Base-by-base conservation (phyloP, 2,888 invertebrate species). In the Diogma glabrata region DNA sequence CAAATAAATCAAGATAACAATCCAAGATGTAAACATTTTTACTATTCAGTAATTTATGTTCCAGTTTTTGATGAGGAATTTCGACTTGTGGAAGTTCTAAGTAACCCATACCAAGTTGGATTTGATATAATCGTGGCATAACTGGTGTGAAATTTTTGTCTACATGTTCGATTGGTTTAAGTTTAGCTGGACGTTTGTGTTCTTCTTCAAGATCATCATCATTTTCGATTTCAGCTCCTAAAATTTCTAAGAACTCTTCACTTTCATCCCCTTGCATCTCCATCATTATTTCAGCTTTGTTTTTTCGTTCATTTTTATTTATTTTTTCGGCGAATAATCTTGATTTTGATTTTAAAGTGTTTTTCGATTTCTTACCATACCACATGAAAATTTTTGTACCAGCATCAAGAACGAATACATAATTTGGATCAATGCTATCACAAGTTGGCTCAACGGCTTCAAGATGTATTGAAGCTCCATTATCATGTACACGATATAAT, bases 21-120 rank as follows among this genome's bases (percentile, higher is more conserved):
- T 99, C 99, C 51, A 99, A 76, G 63, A 99, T 88, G 71, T 95
- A 99, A 1, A 99, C 97, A 70, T 89, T 88, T 63, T 91, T 84
- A 54, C 92, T 91, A 60, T 85, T 83, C 49, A 99, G 77, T 58
- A 89, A 73, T 1, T 78, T 80, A 59, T 89, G 83, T 1, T 78
- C 77, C 6, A 95, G 74, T 61, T 86, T 86, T 54, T 81, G 79
- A 57, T 84, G 82, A 0, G 87, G 79, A 33, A 84, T 74, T 66
- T 84, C 84, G 4, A 84, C 89, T 74, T 99, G 99, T 3, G 97
- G 97, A 60, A 99, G 74, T 71, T 99, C 99, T 60, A 99, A 72
- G 70, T 96, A 99, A 1, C 99, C 99, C 91, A 95, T 96, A 46
- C 99, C 97, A 12, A 99, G 77, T 62, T 93, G 89, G 51, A 99